A percentile compares a stretch with the other conserved stretches of the same genome.
Conservation (phyloP, 1,140 invertebrate species). For the Euura saliciscinereae region DNA sequence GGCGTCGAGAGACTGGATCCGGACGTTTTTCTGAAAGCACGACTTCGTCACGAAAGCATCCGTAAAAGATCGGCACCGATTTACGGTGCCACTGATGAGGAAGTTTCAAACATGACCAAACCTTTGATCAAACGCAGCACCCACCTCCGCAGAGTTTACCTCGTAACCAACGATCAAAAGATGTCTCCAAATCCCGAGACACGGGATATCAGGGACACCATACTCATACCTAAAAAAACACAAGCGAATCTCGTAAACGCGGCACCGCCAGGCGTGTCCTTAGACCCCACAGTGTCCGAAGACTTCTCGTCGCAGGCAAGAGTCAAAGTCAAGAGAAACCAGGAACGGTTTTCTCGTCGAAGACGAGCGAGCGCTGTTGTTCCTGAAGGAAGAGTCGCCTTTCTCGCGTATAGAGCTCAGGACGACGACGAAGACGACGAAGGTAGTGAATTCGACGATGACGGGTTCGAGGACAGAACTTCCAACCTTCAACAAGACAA, state of each 20-base stretch:
- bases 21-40: background rate
- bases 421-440: slow-evolving; percentile 9
- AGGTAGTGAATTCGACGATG: slow-evolving; percentile 14
- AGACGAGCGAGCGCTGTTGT: background rate
- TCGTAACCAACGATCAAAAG: background rate
- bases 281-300: slow-evolving; percentile 17
- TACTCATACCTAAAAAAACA: slow-evolving; percentile 19
- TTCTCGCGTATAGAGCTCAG: slow-evolving; percentile 3
- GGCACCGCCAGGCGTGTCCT: slow-evolving; percentile 15
- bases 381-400: background rate
- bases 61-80: background rate
- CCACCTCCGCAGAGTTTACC: background rate
- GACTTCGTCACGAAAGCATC: slow-evolving; percentile 6
- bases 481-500: slow-evolving; percentile 1
- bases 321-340: background rate
- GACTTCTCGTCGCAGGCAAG: background rate
- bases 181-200: background rate
- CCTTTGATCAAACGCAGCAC: background rate
- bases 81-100: slow-evolving; percentile 4
- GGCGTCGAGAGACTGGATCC: slow-evolving; percentile 4
- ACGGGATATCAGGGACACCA: slow-evolving; percentile 6
- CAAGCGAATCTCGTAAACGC: slow-evolving; percentile 19
- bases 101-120: background rate
- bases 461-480: slow-evolving; percentile 14
- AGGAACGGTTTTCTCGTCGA: background rate